Percentiles rank a stretch among this genome's conserved stretches.
Conservation (phyloP, 2,113 vertebrate genomes). For the Apeltes quadracus region DNA sequence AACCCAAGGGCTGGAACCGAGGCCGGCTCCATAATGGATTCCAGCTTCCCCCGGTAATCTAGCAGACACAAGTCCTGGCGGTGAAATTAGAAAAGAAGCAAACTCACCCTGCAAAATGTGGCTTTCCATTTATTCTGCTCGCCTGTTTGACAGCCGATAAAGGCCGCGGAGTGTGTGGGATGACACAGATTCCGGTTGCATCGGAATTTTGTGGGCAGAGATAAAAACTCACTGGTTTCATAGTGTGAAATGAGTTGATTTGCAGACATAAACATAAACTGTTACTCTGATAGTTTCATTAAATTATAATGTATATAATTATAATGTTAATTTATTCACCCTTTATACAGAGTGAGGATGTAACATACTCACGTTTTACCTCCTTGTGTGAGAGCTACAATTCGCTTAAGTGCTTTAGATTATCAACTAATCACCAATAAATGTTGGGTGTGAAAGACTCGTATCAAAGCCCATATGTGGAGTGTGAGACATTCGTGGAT, state of each 20-base stretch:
- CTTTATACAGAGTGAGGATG: conserved; percentile 21
- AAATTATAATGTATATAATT: conserved; percentile 28
- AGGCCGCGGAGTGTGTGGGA: conserved; percentile 34
- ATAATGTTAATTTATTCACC: conserved; percentile 38
- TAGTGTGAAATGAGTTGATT: conserved; percentile 25
- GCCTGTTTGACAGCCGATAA: conserved; percentile 52
- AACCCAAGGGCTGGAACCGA: conserved; percentile 92
- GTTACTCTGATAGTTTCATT: conserved; percentile 21
- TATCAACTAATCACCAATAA: neutral
- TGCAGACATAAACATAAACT: conserved; percentile 33
- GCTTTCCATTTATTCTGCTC: conserved; percentile 44
- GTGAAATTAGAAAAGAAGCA: conserved; percentile 46
- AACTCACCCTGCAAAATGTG: conserved; percentile 33
- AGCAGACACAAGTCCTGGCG: conserved; percentile 41
- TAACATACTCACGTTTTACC: conserved; percentile 26
- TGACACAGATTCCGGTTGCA: conserved; percentile 23
- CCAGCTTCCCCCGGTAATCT: conserved; percentile 87
- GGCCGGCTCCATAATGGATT: conserved; percentile 82
- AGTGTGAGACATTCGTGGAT: conserved; percentile 1
- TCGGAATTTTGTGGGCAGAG: conserved; percentile 20
- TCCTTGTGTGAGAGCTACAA: conserved; percentile 8
- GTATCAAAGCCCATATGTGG: neutral
- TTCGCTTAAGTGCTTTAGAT: conserved; percentile 31
- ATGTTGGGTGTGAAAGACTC: conserved; percentile 6
- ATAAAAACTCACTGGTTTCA: conserved; percentile 8